Conservation (phyloP, 2,113 vertebrate genomes). For the Tyrannus savana region DNA sequence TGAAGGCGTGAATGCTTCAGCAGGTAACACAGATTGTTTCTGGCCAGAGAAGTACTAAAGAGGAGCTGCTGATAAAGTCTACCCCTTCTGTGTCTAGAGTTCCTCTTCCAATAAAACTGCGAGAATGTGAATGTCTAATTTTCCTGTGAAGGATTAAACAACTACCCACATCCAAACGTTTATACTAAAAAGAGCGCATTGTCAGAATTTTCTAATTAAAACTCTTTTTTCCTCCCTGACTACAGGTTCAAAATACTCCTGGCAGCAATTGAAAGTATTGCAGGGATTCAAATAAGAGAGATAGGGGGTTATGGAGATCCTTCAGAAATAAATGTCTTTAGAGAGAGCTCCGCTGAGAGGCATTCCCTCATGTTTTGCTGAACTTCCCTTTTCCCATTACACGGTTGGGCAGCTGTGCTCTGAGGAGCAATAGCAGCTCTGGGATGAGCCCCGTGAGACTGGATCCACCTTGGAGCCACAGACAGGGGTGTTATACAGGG, state of each 20-base stretch:
- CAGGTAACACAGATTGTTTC: background rate
- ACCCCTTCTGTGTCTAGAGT: background rate
- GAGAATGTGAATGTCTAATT: background rate
- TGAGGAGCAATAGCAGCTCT: background rate
- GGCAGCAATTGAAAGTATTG: background rate
- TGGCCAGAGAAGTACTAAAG: background rate
- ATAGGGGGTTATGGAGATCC: background rate
- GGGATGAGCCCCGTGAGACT: background rate
- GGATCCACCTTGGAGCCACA: background rate
- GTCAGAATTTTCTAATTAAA: background rate
- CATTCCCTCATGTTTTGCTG: accelerated
- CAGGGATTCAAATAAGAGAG: background rate
- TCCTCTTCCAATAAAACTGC: background rate
- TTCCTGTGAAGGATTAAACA: background rate
- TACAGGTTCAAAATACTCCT: background rate
- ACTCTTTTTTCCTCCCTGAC: background rate
- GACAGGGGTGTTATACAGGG: background rate
- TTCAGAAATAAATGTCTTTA: background rate
- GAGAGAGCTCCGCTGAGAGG: background rate
- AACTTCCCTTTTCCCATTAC: background rate
- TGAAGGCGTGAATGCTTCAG: background rate
- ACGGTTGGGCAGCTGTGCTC: accelerated
- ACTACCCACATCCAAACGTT: background rate
- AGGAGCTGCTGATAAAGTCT: background rate
- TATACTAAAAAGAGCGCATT: background rate